Base-by-base conservation (phyloP, 2,113 vertebrate species). In the Lepisosteus oculatus region DNA sequence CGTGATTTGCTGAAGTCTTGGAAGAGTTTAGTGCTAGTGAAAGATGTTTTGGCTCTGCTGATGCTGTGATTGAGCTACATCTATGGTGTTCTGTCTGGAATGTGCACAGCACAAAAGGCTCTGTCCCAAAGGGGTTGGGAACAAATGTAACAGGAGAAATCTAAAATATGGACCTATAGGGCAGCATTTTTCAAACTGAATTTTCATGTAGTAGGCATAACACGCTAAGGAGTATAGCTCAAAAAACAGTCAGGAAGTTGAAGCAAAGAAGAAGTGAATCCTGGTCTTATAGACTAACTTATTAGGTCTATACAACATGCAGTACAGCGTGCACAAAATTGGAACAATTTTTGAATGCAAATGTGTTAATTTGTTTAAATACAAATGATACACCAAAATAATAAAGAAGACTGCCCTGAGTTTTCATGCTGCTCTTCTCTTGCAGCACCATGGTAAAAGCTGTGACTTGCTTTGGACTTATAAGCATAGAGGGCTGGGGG, bases 241-340 rank as follows among this genome's bases (percentile, higher is more conserved):
- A 57, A 66, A 67, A 67, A 61, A 67, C 17, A 61, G 63, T 64
- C 67, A 56, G 13, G 9, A 8, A 67, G n/a, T 67, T 5, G 61
- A 51, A 67, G 63, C 43, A 29, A 29, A 29, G 29, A 29, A 29
- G 29, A 1, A 29, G 29, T 29, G 29, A 29, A 29, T 29, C 29
- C 29, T 29, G 29, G 29, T 29, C 29, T 29, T 29, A 29, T 29
- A 29, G 29, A 29, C 29, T 29, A 29, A 29, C 29, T 29, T 29
- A 29, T 2, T 29, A 29, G 29, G 29, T 29, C 29, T 29, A 29
- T 29, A 29, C 29, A 29, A 29, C 29, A 29, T 29, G 29, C 29
- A 29, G 29, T 29, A 29, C 29, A 29, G 29, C 29, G 29, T 29
- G 29, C 29, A 29, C 29, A 29, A 29, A 29, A 29, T 29, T 29